Evolutionary conservation across 2,113 vertebrate species (phyloP), one percentile per base, ranked within the genome.

Genomic region (Hippotragus niger): DNA sequence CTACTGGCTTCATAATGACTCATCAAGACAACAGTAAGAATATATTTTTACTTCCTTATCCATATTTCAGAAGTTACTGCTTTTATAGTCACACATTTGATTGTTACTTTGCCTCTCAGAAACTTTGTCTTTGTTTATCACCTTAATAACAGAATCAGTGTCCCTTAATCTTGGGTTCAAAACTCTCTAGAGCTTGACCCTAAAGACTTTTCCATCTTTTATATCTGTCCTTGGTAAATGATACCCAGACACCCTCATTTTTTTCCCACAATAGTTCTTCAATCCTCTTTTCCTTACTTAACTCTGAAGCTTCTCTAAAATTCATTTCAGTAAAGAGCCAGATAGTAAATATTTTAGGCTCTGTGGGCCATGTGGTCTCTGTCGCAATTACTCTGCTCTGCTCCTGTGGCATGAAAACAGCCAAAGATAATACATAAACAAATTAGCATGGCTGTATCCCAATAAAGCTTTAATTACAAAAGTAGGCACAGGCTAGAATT

Each of bases 401-500:
- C 55, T 43, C 71, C 25, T 90, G 16, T 84, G 80, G 43, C 55
- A 60, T 10, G 10, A 96, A 94, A 96, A 55, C 50, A 74, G 76
- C 16, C 50, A 95, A 86, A 76, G 80, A 76, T 33, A 58, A 94
- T 67, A 90, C 23, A 53, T 40, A 95, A 89, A 50, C 40, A 85
- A 67, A 95, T 76, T 50, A 64, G 33, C 40, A 47, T 86, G 71
- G 47, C 76, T n/a, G 1, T 85, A 45, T 85, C 21, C 83, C 86
- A 84, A 81, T 62, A 93, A 58, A 97, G 82, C 33, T 94, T 91
- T 95, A 95, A 84, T 82, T 90, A 74, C 11, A 92, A 52, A 94
- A 94, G 97, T 16, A 45, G 27, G 27, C 43, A 25, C 5, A 57
- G 21, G n/a, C 31, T 97, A 40, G 36, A 52, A 93, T 93, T 83